Conservation (phyloP, 2,888 invertebrate genomes). For the Spilosoma lubricipeda region DNA sequence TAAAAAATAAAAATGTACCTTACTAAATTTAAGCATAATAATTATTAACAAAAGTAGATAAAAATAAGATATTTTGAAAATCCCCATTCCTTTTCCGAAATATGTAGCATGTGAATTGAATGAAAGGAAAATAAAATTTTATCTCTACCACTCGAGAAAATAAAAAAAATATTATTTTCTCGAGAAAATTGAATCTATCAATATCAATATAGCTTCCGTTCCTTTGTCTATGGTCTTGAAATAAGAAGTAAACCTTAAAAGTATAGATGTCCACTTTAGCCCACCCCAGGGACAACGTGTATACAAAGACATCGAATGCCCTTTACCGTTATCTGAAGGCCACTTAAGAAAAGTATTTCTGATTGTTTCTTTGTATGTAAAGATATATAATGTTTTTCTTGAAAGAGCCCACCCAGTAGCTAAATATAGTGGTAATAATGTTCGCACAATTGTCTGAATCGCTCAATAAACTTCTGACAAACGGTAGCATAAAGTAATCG, state of each 20-base stretch:
- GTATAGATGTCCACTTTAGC: neutral
- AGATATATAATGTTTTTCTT: neutral
- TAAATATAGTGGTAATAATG: conserved; percentile 14
- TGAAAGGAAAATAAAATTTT: neutral
- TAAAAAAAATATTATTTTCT: neutral
- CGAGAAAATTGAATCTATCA: neutral
- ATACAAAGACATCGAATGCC: neutral
- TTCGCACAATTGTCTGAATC: conserved; percentile 21
- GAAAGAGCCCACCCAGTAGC: neutral
- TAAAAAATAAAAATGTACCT: too few species aligned
- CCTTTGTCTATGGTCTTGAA: neutral
- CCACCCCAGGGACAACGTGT: neutral
- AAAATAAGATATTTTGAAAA: neutral
- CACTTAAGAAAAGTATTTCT: neutral
- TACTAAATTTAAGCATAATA: too few species aligned
- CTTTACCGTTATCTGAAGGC: conserved; percentile 6
- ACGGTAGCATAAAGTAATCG: conserved; percentile 21
- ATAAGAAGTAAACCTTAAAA: conserved; percentile 1
- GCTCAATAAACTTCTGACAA: conserved; percentile 21
- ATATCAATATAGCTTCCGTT: neutral
- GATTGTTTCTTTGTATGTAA: neutral
- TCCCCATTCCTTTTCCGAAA: neutral
- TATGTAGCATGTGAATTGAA: neutral
- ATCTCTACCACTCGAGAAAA: too few species aligned
- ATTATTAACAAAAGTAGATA: neutral